These are phyloP conservation scores for Aphelinus atriplicis DNA, from an alignment of 1,140 invertebrate genomes.

Conservation along the genomic window DNA sequence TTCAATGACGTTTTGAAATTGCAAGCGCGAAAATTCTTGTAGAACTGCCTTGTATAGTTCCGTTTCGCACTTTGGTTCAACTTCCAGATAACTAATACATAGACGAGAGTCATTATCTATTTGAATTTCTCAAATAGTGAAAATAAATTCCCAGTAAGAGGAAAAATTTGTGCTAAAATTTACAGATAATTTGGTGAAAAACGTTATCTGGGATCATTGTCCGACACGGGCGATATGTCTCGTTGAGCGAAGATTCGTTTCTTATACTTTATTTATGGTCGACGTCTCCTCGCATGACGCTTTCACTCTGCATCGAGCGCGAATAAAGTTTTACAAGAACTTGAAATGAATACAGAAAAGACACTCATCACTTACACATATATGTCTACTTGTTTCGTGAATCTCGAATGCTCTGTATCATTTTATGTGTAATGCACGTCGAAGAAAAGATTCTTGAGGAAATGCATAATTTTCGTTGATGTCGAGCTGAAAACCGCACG, in stretches of 20 bases:
- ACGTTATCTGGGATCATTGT: slow-evolving; percentile 29
- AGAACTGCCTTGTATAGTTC: no score
- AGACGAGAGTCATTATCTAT: no score
- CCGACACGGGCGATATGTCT: slow-evolving; percentile 20
- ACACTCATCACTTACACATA: slow-evolving; percentile 6
- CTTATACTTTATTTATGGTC: slow-evolving; percentile 28
- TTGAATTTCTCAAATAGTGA: no score
- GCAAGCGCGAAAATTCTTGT: no score
- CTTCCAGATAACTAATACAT: no score
- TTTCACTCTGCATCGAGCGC: slow-evolving; percentile 28
- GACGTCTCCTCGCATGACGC: slow-evolving; percentile 33
- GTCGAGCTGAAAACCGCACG: slow-evolving; percentile 1
- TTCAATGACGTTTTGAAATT: no score
- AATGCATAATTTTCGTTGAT: slow-evolving; percentile 1
- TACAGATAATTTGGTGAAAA: slow-evolving; percentile 19
- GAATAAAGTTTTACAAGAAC: slow-evolving; percentile 22
- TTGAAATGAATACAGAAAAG: slow-evolving; percentile 11
- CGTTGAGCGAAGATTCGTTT: slow-evolving; percentile 19
- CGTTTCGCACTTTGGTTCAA: no score
- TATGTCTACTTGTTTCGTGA: slow-evolving; percentile 11
- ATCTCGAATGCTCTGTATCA: slow-evolving; percentile 13
- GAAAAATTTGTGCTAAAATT: no score
- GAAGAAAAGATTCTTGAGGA: neutral
- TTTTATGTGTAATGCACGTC: slow-evolving; percentile 12
- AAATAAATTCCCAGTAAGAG: no score